Evolutionary conservation across 2,888 invertebrate genomes (phyloP), one percentile per base, ranked within the genome.

Genomic region (Latheticus oryzae): DNA sequence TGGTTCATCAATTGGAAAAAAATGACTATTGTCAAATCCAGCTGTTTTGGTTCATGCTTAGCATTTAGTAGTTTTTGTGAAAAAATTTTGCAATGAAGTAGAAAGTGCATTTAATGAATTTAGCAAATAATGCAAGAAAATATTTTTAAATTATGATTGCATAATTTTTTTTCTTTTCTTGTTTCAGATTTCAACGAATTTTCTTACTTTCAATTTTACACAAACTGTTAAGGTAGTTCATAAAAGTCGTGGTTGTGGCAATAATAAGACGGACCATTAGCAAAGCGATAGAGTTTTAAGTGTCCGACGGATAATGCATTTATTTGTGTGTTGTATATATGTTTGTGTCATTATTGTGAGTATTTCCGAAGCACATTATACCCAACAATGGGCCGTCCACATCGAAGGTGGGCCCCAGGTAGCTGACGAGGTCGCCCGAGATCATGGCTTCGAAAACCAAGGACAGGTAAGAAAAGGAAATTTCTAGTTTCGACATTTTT

Each of bases 321-420:
- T 69, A 61, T 66, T 65, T 66, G 65, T 67, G 61, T 64, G 61
- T 60, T 66, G 64, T 42, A 38, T 60, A 51, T 60, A 54, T 61
- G 64, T 69, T 62, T 67, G 65, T 61, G 66, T 71, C 54, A 61
- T 68, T 61, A 53, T 66, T 63, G 65, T 66, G 61, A 56, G 57
- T 58, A 55, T 57, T 42, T 60, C 67, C 33, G 60, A 65, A 51
- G 71, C 75, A 40, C 87, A 88, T 74, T 93, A 85, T 77, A 89
- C 90, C 62, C 88, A 90, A 77, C 90, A 91, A 78, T 93, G 92
- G 91, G 94, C 93, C 60, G 89, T 93, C 56, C 89, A 91, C 74
- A 87, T 94, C 72, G 86, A 87, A 12, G 88, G 85, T 59, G 84
- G 83, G 65, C 80, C 82, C 26, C 76, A 78, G 35, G 83, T 85